Evolutionary conservation across 2,888 invertebrate genomes (phyloP), one percentile per base, ranked within the genome.

Genomic region (Ypsolopha scabrella): DNA sequence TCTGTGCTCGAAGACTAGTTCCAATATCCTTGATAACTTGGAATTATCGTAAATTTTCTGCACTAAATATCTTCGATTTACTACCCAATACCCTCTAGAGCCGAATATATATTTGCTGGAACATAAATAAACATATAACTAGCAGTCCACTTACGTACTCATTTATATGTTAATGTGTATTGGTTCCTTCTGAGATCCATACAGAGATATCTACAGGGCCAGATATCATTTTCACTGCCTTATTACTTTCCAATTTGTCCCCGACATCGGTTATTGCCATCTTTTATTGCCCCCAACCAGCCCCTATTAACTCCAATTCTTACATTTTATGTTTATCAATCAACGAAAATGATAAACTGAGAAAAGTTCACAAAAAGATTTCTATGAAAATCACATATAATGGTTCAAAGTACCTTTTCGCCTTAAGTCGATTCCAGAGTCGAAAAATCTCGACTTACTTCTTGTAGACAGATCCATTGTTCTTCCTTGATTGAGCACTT

Each of bases 391-490:
- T 41, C 43, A 51, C 51, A 49, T 34, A 46, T 51, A 53, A 48
- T 53, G 54, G 58, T 56, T 62, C 61, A 61, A 70, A 68, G 65
- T 86, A 86, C 86, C 86, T 86, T 85, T 86, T 70, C 86, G 82
- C 60, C 85, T 75, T 68, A 85, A 68, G 72, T 81, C 80, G 80
- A 86, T 86, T 64, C 86, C 86, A 69, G 86, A 86, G 82, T 86
- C 86, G 77, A 82, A 86, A 85, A 86, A 86, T 83, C 86, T 86
- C 80, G 86, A 86, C 83, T 86, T 86, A 85, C 86, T 82, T 74
- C 86, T 64, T 68, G 83, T 68, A 57, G 86, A 82, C 55, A 86
- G 78, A 76, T 86, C 86, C 86, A 86, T 86, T 62, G 61, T 68
- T 33, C 45, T 47, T 47, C 7, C 13, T 24, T 6, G 46, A 10